Percentiles rank a stretch among this genome's conserved stretches.
Evolutionary conservation across 2,113 vertebrate genomes (phyloP).

Genomic region (Gopherus evgoodei): DNA sequence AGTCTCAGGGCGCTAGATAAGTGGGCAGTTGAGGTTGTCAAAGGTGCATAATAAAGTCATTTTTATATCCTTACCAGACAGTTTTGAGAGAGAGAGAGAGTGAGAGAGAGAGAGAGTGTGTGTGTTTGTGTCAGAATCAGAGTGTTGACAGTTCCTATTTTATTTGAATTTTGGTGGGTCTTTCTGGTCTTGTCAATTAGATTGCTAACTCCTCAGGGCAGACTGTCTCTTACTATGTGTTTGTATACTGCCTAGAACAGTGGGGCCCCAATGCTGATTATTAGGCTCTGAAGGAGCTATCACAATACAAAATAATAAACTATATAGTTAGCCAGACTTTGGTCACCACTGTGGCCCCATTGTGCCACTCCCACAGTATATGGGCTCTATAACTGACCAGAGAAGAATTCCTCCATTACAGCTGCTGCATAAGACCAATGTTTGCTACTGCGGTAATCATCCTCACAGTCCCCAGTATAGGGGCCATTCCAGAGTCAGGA

Average conservation of each 20-base stretch:
- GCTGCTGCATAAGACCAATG: background rate
- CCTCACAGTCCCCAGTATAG: background rate
- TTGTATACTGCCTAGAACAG: background rate
- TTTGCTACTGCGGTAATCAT: background rate
- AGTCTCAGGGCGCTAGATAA: too few species aligned
- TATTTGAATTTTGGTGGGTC: background rate
- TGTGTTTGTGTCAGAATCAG: too few species aligned
- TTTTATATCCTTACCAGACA: too few species aligned
- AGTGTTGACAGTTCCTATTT: background rate
- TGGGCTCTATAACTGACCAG: background rate
- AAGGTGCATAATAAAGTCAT: too few species aligned
- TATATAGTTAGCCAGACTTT: background rate
- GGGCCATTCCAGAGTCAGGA: background rate
- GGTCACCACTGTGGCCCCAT: background rate
- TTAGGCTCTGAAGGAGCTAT: background rate
- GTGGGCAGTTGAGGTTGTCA: too few species aligned
- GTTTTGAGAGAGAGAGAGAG: too few species aligned
- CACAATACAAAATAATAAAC: background rate
- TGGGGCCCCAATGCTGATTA: background rate
- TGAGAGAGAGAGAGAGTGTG: too few species aligned
- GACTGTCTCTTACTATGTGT: background rate
- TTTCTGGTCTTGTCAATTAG: background rate
- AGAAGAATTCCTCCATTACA: background rate
- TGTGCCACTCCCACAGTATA: background rate
- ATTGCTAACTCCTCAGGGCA: background rate